Conservation (phyloP, 2,113 vertebrate genomes). For the cattle (Bos taurus) region DNA sequence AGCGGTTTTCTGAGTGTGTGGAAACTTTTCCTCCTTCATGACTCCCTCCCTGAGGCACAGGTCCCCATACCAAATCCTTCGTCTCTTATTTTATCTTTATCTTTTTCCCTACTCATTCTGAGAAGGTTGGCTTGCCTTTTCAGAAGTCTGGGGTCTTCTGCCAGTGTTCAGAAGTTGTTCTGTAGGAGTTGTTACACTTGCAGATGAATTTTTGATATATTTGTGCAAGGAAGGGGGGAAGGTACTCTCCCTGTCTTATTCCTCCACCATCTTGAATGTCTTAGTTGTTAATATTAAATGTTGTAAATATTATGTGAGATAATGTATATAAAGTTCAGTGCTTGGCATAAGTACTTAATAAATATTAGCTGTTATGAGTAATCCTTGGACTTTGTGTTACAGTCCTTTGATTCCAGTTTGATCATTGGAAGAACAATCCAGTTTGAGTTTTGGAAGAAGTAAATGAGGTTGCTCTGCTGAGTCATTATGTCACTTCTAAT, state of each 20-base stretch:
- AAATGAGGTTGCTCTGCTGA: not conserved
- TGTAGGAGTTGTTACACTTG: not conserved
- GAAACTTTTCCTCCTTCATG: not conserved
- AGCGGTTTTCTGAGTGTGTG: not conserved
- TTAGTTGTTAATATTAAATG: slow-evolving; percentile 5
- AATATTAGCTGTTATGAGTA: not conserved
- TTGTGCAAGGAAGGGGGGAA: not conserved
- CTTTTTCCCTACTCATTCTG: not conserved
- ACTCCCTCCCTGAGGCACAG: not conserved
- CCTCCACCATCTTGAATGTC: not conserved
- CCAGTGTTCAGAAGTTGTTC: not conserved
- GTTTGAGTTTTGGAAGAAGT: not conserved
- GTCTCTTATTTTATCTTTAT: not conserved
- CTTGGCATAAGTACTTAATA: not conserved
- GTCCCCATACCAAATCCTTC: not conserved
- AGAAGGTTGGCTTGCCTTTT: not conserved
- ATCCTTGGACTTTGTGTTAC: not conserved
- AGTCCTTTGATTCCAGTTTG: slow-evolving; percentile 12
- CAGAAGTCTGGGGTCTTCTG: not conserved
- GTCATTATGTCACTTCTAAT: not conserved
- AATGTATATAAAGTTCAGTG: not conserved
- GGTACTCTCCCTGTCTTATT: not conserved
- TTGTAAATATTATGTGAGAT: not conserved
- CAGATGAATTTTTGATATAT: not conserved
- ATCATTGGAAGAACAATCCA: not conserved